These are phyloP conservation scores for Limnothrissa miodon DNA, from an alignment of 2,113 vertebrate genomes.

Conservation along the genomic window DNA sequence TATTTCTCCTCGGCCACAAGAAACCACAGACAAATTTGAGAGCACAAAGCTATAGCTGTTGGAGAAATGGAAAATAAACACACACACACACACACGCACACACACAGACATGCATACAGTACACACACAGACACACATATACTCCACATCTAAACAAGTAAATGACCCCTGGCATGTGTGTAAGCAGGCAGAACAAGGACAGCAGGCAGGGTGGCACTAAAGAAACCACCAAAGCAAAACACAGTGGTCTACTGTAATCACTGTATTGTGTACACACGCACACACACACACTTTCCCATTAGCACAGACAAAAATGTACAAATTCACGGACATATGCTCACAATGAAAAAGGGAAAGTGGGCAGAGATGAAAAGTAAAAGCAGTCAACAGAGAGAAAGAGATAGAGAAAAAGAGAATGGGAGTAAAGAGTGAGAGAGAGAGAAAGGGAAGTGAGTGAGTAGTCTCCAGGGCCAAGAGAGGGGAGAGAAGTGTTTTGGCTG, in stretches of 20 bases:
- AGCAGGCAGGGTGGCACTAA: neutral
- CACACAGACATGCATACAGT: slow-evolving; percentile 53
- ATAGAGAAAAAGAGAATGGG: neutral
- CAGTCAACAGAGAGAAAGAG: neutral
- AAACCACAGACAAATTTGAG: slow-evolving; percentile 62
- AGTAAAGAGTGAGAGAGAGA: neutral
- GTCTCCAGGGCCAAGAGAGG: slow-evolving; percentile 28
- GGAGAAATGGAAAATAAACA: slow-evolving; percentile 11
- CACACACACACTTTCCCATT: slow-evolving; percentile 29
- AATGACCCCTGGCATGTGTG: neutral
- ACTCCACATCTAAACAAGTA: slow-evolving; percentile 1
- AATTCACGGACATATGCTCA: slow-evolving; percentile 45
- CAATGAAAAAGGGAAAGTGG: neutral
- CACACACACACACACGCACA: slow-evolving; percentile 6
- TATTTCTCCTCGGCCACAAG: slow-evolving; percentile 48
- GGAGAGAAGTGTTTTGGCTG: slow-evolving; percentile 40
- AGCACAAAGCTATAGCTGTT: slow-evolving; percentile 51
- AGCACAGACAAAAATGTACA: slow-evolving; percentile 41
- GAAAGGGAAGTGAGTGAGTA: slow-evolving; percentile 31
- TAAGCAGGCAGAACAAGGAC: slow-evolving; percentile 6
- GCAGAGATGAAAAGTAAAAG: neutral
- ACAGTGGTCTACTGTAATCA: neutral
- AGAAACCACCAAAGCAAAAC: slow-evolving; percentile 2
- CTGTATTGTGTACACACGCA: neutral
- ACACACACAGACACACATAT: slow-evolving; percentile 17